Conservation (phyloP, 2,888 invertebrate genomes). For the Hydroisotoma schaefferi region DNA sequence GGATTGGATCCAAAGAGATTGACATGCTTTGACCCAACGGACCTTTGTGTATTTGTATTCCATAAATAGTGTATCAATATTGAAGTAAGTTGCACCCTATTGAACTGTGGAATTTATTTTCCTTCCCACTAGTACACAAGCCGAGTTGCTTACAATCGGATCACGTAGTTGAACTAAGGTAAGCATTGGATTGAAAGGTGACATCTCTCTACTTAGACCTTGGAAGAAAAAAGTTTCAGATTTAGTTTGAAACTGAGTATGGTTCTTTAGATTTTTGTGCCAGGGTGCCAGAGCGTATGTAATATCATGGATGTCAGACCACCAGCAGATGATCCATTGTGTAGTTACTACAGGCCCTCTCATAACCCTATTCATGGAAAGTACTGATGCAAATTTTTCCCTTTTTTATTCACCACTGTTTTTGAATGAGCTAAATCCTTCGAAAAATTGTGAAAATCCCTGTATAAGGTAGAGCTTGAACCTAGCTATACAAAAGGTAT, state of each 20-base stretch:
- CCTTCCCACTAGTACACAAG: not conserved
- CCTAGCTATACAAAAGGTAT: conserved; percentile 8
- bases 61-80: not conserved
- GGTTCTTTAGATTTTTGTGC: conserved; percentile 13
- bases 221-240: not conserved
- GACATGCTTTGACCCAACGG: conserved; percentile 13
- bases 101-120: too few species aligned
- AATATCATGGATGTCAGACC: conserved; percentile 30
- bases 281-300: conserved; percentile 30
- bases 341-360: conserved; percentile 4
- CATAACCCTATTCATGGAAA: conserved; percentile 14
- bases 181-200: not conserved
- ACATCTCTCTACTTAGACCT: not conserved
- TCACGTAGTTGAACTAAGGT: not conserved
- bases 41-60: conserved; percentile 4
- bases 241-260: not conserved
- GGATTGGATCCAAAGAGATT: not conserved
- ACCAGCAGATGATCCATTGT: conserved; percentile 39
- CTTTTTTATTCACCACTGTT: conserved; percentile 22
- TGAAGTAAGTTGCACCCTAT: too few species aligned
- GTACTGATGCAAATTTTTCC: conserved; percentile 3
- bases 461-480: conserved; percentile 22
- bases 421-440: conserved; percentile 44
- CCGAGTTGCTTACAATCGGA: not conserved
- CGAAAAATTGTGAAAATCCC: conserved; percentile 47